A percentile compares a stretch with the other conserved stretches of the same genome.
Evolutionary conservation across 2,888 invertebrate genomes (phyloP).

Genomic region (Acronicta aceris): DNA sequence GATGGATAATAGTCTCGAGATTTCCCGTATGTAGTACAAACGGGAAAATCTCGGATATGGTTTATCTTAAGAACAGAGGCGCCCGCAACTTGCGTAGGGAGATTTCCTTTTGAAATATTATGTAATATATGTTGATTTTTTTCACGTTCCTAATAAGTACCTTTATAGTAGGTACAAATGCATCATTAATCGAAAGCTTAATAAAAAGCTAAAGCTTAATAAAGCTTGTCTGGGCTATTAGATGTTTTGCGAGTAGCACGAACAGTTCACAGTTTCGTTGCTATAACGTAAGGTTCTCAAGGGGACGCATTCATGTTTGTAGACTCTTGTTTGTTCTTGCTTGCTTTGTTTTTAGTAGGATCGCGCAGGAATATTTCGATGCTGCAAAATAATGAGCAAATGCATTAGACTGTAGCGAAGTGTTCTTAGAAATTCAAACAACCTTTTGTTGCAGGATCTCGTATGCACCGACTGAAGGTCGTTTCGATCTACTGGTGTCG

Average conservation of each 20-base stretch:
- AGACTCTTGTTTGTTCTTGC: conserved; percentile 17
- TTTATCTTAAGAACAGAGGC: too few species aligned
- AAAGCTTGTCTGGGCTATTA: too few species aligned
- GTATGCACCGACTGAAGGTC: conserved; percentile 94
- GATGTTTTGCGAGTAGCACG: conserved; percentile 31
- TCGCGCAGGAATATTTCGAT: conserved; percentile 28
- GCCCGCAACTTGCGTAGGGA: too few species aligned
- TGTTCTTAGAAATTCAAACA: conserved; percentile 14
- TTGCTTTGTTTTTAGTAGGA: conserved; percentile 45
- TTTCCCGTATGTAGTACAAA: too few species aligned
- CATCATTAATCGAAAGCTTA: too few species aligned
- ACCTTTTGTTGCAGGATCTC: conserved; percentile 90
- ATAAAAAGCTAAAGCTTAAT: too few species aligned
- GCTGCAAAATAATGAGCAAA: conserved; percentile 35
- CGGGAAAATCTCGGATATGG: too few species aligned
- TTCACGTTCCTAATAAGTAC: too few species aligned
- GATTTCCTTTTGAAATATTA: too few species aligned
- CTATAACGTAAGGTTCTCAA: conserved; percentile 34
- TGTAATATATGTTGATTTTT: too few species aligned
- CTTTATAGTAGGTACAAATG: too few species aligned
- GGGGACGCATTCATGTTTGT: conserved; percentile 29
- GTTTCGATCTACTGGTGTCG: conserved; percentile 96
- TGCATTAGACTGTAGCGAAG: conserved; percentile 18
- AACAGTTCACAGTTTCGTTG: conserved; percentile 22
- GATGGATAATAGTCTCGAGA: too few species aligned